These are phyloP conservation scores for Ennomos quercinarius DNA, from an alignment of 2,888 invertebrate genomes.

Conservation along the genomic window DNA sequence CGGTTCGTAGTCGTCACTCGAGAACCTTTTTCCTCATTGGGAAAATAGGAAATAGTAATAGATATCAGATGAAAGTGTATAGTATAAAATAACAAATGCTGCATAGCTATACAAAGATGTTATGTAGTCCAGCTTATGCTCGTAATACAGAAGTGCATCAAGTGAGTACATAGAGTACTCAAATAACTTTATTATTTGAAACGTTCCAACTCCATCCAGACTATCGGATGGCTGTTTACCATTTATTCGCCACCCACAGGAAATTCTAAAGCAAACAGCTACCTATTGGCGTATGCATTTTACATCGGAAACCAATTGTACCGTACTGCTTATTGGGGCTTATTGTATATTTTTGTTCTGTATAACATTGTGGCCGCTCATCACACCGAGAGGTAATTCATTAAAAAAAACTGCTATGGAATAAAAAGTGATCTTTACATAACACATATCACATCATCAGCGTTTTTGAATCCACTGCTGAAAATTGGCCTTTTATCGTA, in stretches of 20 bases:
- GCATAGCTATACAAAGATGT: too few species aligned
- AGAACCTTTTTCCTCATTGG: too few species aligned
- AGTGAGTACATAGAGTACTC: background rate
- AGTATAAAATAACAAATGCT: too few species aligned
- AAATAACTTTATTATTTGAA: constrained; percentile 21
- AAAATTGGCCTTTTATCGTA: too few species aligned
- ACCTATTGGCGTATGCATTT: constrained; percentile 32
- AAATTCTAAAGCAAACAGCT: constrained; percentile 23
- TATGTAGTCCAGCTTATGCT: too few species aligned
- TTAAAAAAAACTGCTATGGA: background rate
- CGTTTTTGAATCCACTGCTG: too few species aligned
- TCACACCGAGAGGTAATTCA: constrained; percentile 26
- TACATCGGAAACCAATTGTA: constrained; percentile 34
- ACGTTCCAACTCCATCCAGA: constrained; percentile 3
- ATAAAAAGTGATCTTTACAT: too few species aligned
- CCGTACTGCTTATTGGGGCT: constrained; percentile 33
- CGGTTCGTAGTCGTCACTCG: too few species aligned
- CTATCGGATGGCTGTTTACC: constrained; percentile 15
- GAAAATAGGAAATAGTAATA: too few species aligned
- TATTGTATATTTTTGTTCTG: constrained; percentile 28
- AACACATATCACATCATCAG: too few species aligned
- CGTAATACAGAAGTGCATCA: background rate
- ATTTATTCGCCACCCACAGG: constrained; percentile 11
- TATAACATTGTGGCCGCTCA: constrained; percentile 9
- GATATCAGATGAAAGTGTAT: too few species aligned